phyloP scores from a whole-genome alignment of 2,113 vertebrate genomes.

The Ictalurus furcatus region DNA sequence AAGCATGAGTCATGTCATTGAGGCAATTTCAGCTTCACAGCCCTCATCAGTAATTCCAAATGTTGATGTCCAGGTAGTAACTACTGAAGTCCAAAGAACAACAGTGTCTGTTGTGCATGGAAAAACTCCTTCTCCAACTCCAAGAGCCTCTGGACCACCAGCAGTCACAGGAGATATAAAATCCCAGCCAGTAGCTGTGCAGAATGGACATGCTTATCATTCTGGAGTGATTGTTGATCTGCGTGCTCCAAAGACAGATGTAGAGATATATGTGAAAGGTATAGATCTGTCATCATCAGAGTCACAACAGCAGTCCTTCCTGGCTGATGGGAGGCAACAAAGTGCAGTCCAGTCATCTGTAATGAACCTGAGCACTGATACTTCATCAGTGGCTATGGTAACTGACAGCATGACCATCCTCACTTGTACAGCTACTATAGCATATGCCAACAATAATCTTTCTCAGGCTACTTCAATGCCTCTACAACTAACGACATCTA shows the following conservation, averaged over 20 bases:
- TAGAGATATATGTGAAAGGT: slow-evolving; percentile 75
- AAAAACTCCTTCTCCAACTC: slow-evolving; percentile 69
- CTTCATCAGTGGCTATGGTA: slow-evolving; percentile 75
- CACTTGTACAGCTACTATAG: slow-evolving; percentile 79
- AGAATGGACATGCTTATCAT: slow-evolving; percentile 77
- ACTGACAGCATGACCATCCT: slow-evolving; percentile 79
- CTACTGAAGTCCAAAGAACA: slow-evolving; percentile 78
- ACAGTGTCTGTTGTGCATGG: slow-evolving; percentile 78
- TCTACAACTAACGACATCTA: slow-evolving; percentile 85
- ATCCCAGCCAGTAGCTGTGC: slow-evolving; percentile 69
- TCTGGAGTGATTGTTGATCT: slow-evolving; percentile 88
- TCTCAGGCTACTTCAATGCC: slow-evolving; percentile 75
- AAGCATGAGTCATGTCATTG: slow-evolving; percentile 76
- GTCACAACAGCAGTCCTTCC: slow-evolving; percentile 73
- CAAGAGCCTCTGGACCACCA: slow-evolving; percentile 70
- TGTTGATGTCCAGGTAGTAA: slow-evolving; percentile 77
- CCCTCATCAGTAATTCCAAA: slow-evolving; percentile 69
- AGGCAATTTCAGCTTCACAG: slow-evolving; percentile 74
- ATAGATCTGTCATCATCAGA: slow-evolving; percentile 80
- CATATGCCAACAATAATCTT: slow-evolving; percentile 67
- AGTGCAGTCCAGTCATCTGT: slow-evolving; percentile 90
- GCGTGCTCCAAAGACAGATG: slow-evolving; percentile 83
- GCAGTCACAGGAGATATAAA: slow-evolving; percentile 71
- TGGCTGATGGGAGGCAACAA: slow-evolving; percentile 76
- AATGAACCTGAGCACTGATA: slow-evolving; percentile 87